These are phyloP conservation scores for Sparidentex hasta DNA, from an alignment of 2,797 vertebrate species.

Conservation along the genomic window DNA sequence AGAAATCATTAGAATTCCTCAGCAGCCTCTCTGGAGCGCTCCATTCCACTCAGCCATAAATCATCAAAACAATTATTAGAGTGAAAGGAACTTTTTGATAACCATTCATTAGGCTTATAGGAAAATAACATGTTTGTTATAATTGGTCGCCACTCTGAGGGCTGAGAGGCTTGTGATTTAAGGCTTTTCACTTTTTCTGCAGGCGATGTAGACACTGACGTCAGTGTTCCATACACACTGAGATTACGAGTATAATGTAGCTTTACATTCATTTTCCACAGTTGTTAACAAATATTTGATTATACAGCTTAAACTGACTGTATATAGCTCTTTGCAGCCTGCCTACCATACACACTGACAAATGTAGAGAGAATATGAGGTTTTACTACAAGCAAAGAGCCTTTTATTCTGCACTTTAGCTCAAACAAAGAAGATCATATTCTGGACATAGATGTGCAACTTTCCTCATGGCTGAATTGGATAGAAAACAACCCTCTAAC, in stretches of 20 bases:
- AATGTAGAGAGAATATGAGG: conserved; percentile 1
- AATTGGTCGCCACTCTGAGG: conserved; percentile 53
- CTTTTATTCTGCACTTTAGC: not conserved
- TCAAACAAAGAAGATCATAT: conserved; percentile 1
- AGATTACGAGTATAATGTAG: conserved; percentile 48
- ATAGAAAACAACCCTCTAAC: too few relatives aligned
- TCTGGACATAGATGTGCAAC: not conserved
- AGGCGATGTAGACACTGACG: conserved; percentile 45
- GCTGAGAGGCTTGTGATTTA: conserved; percentile 45
- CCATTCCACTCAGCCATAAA: conserved; percentile 58
- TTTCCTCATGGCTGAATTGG: conserved; percentile 10
- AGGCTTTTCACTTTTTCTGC: conserved; percentile 17
- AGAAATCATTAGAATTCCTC: conserved; percentile 48
- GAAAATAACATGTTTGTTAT: conserved; percentile 76
- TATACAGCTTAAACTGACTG: conserved; percentile 36
- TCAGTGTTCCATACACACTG: conserved; percentile 44
- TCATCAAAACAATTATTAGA: conserved; percentile 70
- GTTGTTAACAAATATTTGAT: conserved; percentile 61
- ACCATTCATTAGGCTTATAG: conserved; percentile 70
- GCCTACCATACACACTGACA: conserved; percentile 9
- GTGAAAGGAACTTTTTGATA: conserved; percentile 76
- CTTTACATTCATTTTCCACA: conserved; percentile 61
- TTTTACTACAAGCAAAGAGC: conserved; percentile 11
- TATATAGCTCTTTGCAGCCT: conserved; percentile 25
- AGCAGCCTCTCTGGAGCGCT: conserved; percentile 46